Conservation (phyloP, 2,113 vertebrate species). For the Urocynchramus pylzowi region DNA sequence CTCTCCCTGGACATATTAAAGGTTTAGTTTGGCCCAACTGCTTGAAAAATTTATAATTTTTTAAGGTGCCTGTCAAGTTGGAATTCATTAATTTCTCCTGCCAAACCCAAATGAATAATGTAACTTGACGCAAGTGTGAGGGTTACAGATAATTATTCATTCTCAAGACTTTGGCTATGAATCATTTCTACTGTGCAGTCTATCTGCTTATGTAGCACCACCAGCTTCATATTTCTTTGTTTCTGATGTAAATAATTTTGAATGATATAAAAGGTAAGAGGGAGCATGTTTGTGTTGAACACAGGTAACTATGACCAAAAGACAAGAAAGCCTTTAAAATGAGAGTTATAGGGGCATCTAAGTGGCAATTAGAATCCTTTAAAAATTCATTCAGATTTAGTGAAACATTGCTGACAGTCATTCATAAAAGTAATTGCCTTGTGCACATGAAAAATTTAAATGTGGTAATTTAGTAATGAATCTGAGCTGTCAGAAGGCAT, state of each 20-base stretch:
- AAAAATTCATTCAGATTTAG: conserved; percentile 53
- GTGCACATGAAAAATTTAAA: conserved; percentile 54
- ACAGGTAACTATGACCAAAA: not conserved
- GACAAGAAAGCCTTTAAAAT: not conserved
- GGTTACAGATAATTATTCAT: conserved; percentile 28
- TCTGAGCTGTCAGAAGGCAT: conserved; percentile 29
- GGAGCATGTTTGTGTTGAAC: not conserved
- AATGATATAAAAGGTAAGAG: not conserved
- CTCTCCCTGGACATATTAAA: not conserved
- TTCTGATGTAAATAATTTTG: conserved; percentile 15
- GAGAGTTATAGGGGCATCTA: not conserved
- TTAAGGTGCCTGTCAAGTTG: not conserved
- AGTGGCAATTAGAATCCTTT: conserved; percentile 29
- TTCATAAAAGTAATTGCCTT: conserved; percentile 49
- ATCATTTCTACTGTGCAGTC: not conserved
- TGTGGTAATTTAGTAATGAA: conserved; percentile 52
- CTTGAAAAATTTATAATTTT: not conserved
- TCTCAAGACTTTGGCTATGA: conserved; percentile 3
- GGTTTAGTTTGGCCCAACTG: not conserved
- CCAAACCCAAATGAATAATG: conserved; percentile 8
- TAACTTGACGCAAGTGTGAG: not conserved
- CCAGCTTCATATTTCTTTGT: not conserved
- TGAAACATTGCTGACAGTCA: conserved; percentile 48
- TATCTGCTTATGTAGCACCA: not conserved
- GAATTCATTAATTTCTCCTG: conserved; percentile 10